Percentiles rank a stretch among this genome's conserved stretches.
These are phyloP conservation scores for Aeoliscus strigatus DNA, from an alignment of 2,797 vertebrate species.

Conservation along the genomic window DNA sequence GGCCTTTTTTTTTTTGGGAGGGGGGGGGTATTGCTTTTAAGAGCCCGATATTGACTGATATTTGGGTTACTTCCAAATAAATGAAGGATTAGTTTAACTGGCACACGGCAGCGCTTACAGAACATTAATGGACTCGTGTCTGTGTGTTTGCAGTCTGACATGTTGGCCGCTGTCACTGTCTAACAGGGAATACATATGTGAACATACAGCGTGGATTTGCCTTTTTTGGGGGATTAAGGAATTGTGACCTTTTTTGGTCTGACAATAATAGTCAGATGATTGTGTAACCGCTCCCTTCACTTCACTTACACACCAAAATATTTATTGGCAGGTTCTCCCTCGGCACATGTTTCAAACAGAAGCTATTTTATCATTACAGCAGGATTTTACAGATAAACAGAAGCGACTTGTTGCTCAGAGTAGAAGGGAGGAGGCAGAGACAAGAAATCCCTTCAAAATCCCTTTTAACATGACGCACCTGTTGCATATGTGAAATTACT, in stretches of 20 bases:
- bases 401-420: constrained; percentile 11
- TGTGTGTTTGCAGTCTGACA: constrained; percentile 25
- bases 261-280: not conserved
- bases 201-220: constrained; percentile 1
- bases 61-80: constrained; percentile 66
- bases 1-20: constrained; percentile 42
- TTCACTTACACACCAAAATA: not conserved
- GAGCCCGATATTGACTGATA: constrained; percentile 68
- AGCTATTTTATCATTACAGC: too few species aligned
- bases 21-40: constrained; percentile 40
- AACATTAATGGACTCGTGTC: constrained; percentile 36
- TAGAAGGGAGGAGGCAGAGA: not conserved
- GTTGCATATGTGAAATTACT: not conserved
- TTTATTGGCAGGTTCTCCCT: not conserved
- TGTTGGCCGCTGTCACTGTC: constrained; percentile 16
- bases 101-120: constrained; percentile 35
- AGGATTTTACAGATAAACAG: not conserved
- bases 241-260: not conserved
- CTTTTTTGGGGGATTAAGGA: not conserved
- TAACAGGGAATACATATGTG: constrained; percentile 8
- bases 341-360: not conserved
- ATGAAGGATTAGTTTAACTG: constrained; percentile 65
- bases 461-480: not conserved
- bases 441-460: not conserved
- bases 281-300: not conserved